Conservation (phyloP, 37 sponge, comb jelly and placozoan species). For the Dysidea cf. avara region DNA sequence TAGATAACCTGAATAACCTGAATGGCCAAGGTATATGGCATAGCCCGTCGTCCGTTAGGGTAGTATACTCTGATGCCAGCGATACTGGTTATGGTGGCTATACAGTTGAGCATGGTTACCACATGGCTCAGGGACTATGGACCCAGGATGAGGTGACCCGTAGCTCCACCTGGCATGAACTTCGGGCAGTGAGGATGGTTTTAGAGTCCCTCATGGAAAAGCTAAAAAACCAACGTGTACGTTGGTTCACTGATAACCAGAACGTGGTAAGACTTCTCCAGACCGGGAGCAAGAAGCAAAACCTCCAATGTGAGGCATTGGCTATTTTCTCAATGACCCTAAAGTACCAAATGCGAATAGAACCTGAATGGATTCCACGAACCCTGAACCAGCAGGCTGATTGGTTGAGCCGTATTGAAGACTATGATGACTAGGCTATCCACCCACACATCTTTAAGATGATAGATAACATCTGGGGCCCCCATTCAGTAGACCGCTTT, state of each 20-base stretch:
- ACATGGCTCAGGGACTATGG: slow-evolving; percentile 25
- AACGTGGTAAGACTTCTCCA: slow-evolving; percentile 29
- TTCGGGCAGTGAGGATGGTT: too few species aligned
- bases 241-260: slow-evolving; percentile 34
- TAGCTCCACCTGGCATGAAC: slow-evolving; percentile 40
- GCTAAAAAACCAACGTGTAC: neutral
- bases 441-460: neutral
- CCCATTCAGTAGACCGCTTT: slow-evolving; percentile 31
- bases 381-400: slow-evolving; percentile 25
- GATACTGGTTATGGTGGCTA: too few species aligned
- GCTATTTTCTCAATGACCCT: slow-evolving; percentile 11
- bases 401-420: slow-evolving; percentile 21
- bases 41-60: neutral
- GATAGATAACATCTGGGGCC: slow-evolving; percentile 29
- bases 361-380: slow-evolving; percentile 43
- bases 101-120: neutral
- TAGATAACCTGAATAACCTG: neutral
- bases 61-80: slow-evolving; percentile 37
- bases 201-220: neutral
- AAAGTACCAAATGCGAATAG: slow-evolving; percentile 4
- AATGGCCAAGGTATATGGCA: slow-evolving; percentile 19
- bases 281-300: slow-evolving; percentile 8
- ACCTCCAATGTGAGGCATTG: slow-evolving; percentile 15
- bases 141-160: neutral
- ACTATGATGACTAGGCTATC: slow-evolving; percentile 35